Percentiles rank a stretch among this genome's conserved stretches.
Conservation (phyloP, 2,113 vertebrate species). For the Phasianus colchicus region DNA sequence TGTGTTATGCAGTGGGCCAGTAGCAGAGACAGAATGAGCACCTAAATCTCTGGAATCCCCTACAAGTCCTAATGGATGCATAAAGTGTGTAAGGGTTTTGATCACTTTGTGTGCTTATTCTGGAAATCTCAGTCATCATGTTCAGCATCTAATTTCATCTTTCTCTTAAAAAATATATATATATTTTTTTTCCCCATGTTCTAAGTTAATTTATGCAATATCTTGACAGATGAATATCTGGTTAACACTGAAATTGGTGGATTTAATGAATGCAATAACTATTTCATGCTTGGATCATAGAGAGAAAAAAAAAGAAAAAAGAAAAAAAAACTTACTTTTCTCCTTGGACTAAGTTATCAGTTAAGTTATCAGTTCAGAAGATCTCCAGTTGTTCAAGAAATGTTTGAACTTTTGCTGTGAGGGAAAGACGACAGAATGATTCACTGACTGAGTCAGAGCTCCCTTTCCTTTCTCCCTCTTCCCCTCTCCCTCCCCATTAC, state of each 20-base stretch:
- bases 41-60: background rate
- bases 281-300: background rate
- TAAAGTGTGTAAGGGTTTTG: background rate
- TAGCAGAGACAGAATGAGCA: background rate
- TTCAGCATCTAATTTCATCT: background rate
- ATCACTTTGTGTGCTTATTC: background rate
- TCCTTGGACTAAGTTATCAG: constrained; percentile 17
- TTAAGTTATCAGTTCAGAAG: constrained; percentile 51
- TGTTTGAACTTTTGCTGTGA: constrained; percentile 55
- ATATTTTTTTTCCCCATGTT: fast-evolving
- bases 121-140: background rate
- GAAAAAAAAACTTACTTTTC: background rate
- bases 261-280: background rate
- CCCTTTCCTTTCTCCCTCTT: constrained; percentile 21
- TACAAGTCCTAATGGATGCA: background rate
- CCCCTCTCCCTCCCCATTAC: background rate
- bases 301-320: background rate
- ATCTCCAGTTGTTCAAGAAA: constrained; percentile 29
- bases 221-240: background rate
- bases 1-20: background rate
- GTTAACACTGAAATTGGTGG: background rate
- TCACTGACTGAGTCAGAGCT: constrained; percentile 65
- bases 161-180: background rate
- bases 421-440: constrained; percentile 26
- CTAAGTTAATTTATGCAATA: background rate